Percentiles rank a stretch among this genome's conserved stretches.
phyloP scores from a whole-genome alignment of 1,140 invertebrate species.

The Atta texana region DNA sequence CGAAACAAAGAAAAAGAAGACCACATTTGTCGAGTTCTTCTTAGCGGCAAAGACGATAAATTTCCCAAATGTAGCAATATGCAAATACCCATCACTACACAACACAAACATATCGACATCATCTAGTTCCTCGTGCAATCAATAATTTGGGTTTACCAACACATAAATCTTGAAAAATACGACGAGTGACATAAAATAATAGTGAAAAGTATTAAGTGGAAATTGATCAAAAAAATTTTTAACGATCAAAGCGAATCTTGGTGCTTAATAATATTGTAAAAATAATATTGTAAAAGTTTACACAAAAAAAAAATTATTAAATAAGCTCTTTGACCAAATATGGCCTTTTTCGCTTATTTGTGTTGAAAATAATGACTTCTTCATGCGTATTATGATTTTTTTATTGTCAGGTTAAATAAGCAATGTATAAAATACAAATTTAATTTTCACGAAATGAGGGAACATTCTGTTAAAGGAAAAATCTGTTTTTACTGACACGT shows the following conservation, averaged over 20 bases:
- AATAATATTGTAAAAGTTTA: no score
- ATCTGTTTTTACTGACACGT: not conserved
- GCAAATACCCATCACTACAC: not conserved
- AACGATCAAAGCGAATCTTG: no score
- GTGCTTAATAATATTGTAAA: no score
- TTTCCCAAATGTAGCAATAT: not conserved
- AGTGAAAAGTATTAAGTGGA: not conserved
- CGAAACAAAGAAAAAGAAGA: slow-evolving; percentile 41
- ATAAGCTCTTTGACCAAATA: no score
- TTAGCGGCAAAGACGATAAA: not conserved
- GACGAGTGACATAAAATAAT: not conserved
- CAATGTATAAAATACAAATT: not conserved
- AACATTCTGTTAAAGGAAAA: not conserved
- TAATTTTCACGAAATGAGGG: slow-evolving; percentile 7
- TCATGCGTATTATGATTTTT: not conserved
- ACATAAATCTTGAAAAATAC: not conserved
- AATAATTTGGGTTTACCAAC: not conserved
- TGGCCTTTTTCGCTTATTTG: no score
- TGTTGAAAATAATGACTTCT: not conserved
- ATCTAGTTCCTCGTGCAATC: slow-evolving; percentile 10
- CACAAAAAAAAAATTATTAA: no score
- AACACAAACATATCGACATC: slow-evolving; percentile 3
- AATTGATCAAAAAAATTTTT: no score
- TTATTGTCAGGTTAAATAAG: not conserved
- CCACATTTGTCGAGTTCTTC: not conserved